Conservation (phyloP, 2,888 invertebrate genomes). For the Pollenia labialis region DNA sequence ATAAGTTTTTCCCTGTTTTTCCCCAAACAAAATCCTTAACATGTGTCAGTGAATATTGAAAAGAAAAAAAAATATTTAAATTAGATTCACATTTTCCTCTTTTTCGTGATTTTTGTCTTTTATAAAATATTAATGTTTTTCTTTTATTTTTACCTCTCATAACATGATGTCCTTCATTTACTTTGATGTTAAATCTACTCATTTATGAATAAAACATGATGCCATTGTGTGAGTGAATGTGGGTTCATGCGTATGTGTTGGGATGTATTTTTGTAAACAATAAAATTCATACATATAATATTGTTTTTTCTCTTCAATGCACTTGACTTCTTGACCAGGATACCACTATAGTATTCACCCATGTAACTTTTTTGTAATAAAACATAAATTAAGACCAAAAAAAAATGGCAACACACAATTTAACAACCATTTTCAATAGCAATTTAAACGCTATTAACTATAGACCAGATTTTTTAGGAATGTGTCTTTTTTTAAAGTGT, state of each 20-base stretch:
- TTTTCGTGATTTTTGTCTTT: not conserved
- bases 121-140: not conserved
- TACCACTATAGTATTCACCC: constrained; percentile 20
- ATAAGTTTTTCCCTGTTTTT: not conserved
- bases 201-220: constrained; percentile 69
- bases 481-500: not conserved
- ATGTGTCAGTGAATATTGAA: not conserved
- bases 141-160: not conserved
- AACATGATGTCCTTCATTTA: constrained; percentile 1
- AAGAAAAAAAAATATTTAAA: not conserved
- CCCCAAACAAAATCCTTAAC: not conserved
- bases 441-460: constrained; percentile 52
- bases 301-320: constrained; percentile 38
- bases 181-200: constrained; percentile 61
- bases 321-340: constrained; percentile 13
- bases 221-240: not conserved
- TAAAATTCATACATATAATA: constrained; percentile 46
- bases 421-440: constrained; percentile 61
- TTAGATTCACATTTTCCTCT: not conserved
- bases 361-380: constrained; percentile 5
- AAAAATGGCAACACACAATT: constrained; percentile 16
- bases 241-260: not conserved
- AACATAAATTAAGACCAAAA: not conserved
- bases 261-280: constrained; percentile 30
- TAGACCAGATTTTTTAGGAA: constrained; percentile 33